Conservation (phyloP, 1,140 invertebrate genomes). For the Probaryconus sp. region DNA sequence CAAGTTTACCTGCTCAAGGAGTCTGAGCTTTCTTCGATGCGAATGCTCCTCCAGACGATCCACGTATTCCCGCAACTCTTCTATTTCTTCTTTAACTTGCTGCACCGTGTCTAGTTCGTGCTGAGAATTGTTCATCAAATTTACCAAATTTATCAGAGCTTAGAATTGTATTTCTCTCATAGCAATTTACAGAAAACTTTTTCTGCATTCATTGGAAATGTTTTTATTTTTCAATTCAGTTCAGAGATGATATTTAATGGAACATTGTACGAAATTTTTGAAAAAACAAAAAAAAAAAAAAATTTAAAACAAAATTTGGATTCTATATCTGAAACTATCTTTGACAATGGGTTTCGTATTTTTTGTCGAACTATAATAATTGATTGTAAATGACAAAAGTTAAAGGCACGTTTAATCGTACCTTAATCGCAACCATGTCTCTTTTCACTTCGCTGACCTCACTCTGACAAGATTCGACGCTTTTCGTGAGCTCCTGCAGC, state of each 20-base stretch:
- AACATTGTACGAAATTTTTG: too few species aligned
- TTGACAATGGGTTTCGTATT: too few species aligned
- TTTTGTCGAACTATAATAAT: too few species aligned
- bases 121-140: slow-evolving; percentile 62
- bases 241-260: too few species aligned
- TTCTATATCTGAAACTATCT: too few species aligned
- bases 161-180: background rate
- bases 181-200: background rate
- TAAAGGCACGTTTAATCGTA: slow-evolving; percentile 54
- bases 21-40: slow-evolving; percentile 89
- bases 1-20: slow-evolving; percentile 89
- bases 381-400: background rate
- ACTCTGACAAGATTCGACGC: slow-evolving; percentile 94
- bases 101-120: slow-evolving; percentile 94
- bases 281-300: too few species aligned
- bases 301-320: too few species aligned
- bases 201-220: too few species aligned
- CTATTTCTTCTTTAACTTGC: slow-evolving; percentile 95
- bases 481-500: slow-evolving; percentile 94
- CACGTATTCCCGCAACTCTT: slow-evolving; percentile 93
- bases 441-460: slow-evolving; percentile 94
- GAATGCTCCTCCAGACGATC: slow-evolving; percentile 93
- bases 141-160: slow-evolving; percentile 16
- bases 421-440: slow-evolving; percentile 94
- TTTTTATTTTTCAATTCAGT: too few species aligned